Percentiles rank a stretch among this genome's conserved stretches.
These are phyloP conservation scores for Dinoponera quadriceps DNA, from an alignment of 1,140 invertebrate species.

Conservation along the genomic window DNA sequence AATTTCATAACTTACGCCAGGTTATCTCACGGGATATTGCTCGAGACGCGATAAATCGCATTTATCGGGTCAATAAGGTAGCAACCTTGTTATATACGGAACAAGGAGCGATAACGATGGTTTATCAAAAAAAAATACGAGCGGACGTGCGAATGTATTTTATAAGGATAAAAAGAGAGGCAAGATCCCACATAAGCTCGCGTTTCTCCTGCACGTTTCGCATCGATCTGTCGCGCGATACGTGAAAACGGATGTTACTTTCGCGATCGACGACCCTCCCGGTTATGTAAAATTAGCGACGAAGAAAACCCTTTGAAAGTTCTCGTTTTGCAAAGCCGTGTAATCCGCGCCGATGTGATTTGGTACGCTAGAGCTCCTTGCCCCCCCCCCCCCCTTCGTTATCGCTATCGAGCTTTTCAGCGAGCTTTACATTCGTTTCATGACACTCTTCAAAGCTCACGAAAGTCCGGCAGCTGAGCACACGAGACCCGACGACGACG, in stretches of 20 bases:
- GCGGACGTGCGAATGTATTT: slow-evolving; percentile 5
- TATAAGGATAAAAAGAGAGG: not conserved
- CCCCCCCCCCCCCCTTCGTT: slow-evolving; percentile 66
- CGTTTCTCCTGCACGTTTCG: not conserved
- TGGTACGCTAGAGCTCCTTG: slow-evolving; percentile 46
- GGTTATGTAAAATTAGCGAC: slow-evolving; percentile 52
- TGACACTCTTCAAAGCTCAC: slow-evolving; percentile 81
- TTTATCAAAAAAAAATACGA: not conserved
- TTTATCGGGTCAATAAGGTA: not conserved
- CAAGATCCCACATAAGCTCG: not conserved
- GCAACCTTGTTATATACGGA: slow-evolving; percentile 7
- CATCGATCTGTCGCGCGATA: slow-evolving; percentile 23
- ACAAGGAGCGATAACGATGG: not conserved
- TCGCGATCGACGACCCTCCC: slow-evolving; percentile 3
- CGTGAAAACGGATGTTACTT: slow-evolving; percentile 24
- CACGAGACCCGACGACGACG: slow-evolving; percentile 56
- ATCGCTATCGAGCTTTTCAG: slow-evolving; percentile 82
- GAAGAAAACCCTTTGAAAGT: slow-evolving; percentile 46
- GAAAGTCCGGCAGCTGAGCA: slow-evolving; percentile 66
- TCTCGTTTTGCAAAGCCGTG: slow-evolving; percentile 60
- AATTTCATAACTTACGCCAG: not conserved
- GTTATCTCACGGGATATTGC: not conserved
- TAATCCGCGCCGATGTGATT: slow-evolving; percentile 64
- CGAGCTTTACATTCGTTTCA: slow-evolving; percentile 82
- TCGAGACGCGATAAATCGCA: not conserved